Base-by-base conservation (phyloP, 2,888 invertebrate genomes). In the Therioaphis trifolii region DNA sequence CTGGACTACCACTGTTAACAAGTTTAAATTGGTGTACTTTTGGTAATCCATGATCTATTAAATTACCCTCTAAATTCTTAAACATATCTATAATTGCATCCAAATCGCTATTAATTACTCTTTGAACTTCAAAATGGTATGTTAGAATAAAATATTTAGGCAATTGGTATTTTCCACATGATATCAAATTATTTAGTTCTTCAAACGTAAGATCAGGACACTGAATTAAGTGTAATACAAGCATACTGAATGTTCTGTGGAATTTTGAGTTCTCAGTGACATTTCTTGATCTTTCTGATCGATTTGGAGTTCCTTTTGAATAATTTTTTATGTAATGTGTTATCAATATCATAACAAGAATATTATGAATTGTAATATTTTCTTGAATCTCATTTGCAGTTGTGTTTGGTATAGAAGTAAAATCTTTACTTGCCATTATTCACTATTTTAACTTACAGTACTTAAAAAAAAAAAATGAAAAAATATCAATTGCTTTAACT, bases 351-450 rank as follows among this genome's bases (percentile, higher is more conserved):
- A 94, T 91, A 15, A 95, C 93, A 2, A 94, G 92, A 86, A 95
- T 91, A 91, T 95, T 94, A 87, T 95, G 94, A 0, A 95, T 94
- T 0, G 95, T 95, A 77, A 95, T 89, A 87, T 91, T 91, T 88
- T 93, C 93, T 86, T 90, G 79, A 40, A 85, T 76, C 76, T 79
- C 85, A 72, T 85, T 85, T 76, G 85, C 85, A 14, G 84, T 85
- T 43, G 84, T 85, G 61, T 80, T 84, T 80, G 82, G 82, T 74
- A 82, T 52, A 14, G 82, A 18, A 14, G 82, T 82, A 74, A 63
- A 74, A 66, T 82, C 82, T 74, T 29, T 52, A 29, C 49, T 40
- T 11, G 74, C 12, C 82, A 82, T 82, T 46, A 4, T 55, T 35
- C 21, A 14, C 27, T 14, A 43, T 21, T 63, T 63, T 61, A 4